These are phyloP conservation scores for Proterorhinus semilunaris DNA, from an alignment of 2,113 vertebrate genomes.

Conservation along the genomic window DNA sequence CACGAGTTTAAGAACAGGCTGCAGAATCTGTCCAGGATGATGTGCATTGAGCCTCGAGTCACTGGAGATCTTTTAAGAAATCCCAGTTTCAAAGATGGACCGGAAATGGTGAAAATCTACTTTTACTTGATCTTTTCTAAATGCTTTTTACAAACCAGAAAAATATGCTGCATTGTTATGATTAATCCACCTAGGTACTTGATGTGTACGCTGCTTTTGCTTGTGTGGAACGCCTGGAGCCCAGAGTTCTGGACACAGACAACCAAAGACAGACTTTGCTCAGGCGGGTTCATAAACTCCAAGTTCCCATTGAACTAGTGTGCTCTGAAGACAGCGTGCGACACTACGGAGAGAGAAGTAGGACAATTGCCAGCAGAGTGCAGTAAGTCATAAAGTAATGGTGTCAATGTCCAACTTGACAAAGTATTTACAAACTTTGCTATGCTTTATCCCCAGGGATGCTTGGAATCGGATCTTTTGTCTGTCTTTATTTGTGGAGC, in stretches of 20 bases:
- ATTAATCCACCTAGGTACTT: constrained; percentile 68
- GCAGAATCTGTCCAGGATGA: constrained; percentile 87
- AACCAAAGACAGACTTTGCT: constrained; percentile 78
- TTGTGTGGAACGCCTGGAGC: constrained; percentile 83
- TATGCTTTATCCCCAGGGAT: constrained; percentile 64
- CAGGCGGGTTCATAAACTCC: constrained; percentile 81
- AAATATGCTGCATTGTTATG: neutral
- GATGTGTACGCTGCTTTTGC: constrained; percentile 82
- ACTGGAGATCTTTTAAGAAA: constrained; percentile 50
- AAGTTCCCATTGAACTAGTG: constrained; percentile 84
- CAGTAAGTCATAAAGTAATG: constrained; percentile 59
- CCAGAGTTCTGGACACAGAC: constrained; percentile 43
- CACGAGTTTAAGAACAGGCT: constrained; percentile 82
- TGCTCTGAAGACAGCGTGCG: constrained; percentile 77
- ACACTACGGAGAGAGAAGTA: constrained; percentile 49
- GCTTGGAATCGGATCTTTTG: constrained; percentile 84
- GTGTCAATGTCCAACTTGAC: neutral
- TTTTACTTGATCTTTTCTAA: neutral
- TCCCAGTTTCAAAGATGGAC: constrained; percentile 28
- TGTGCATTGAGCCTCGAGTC: constrained; percentile 75
- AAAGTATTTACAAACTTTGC: neutral
- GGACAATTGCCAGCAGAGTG: constrained; percentile 52
- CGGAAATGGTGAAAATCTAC: constrained; percentile 63
- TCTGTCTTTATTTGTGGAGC: constrained; percentile 87
- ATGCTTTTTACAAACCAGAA: neutral